Conservation (phyloP, 2,113 vertebrate species). For the Onychorhynchus coronatus region DNA sequence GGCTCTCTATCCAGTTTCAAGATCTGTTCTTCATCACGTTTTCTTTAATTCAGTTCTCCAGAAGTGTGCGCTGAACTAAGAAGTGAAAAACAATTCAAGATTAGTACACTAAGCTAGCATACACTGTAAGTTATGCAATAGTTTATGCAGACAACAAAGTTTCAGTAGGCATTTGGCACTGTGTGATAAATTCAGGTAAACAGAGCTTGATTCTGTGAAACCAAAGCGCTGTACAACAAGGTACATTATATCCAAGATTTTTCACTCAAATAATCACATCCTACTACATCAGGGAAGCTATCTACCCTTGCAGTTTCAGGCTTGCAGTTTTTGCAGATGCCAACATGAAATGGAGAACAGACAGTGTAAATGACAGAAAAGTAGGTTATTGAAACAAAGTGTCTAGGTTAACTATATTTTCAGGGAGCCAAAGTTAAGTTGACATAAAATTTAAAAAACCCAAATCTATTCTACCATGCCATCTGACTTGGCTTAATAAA, state of each 20-base stretch:
- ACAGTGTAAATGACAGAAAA: not conserved
- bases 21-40: not conserved
- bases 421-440: not conserved
- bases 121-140: not conserved
- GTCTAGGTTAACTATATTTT: not conserved
- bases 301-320: not conserved
- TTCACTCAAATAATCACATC: not conserved
- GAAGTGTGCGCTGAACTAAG: slow-evolving; percentile 64
- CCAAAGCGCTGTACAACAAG: not conserved
- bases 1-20: slow-evolving; percentile 45
- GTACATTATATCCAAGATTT: not conserved
- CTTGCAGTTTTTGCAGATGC: not conserved
- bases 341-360: not conserved
- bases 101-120: not conserved
- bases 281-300: not conserved
- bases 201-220: not conserved
- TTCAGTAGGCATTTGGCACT: not conserved
- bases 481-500: not conserved
- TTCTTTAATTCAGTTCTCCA: slow-evolving; percentile 48
- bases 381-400: not conserved
- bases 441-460: not conserved
- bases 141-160: not conserved
- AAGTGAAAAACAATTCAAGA: not conserved
- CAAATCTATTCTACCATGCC: not conserved
- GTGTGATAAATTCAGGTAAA: not conserved